Evolutionary conservation across 2,888 invertebrate genomes (phyloP), one percentile per base, ranked within the genome.

Genomic region (Brachyopa scutellaris): DNA sequence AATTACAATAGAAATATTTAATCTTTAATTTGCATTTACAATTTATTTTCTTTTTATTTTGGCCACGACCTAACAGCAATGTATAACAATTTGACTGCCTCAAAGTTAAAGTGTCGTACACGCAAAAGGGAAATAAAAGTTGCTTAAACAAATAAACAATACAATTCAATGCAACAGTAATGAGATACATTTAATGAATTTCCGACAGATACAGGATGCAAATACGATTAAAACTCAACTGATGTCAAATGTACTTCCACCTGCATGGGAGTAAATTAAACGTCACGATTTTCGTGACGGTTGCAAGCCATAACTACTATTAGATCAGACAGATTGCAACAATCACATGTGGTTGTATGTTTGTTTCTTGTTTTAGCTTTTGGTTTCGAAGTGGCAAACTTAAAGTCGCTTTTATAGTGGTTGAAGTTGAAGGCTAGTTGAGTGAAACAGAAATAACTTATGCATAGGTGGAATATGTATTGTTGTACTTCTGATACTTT

Each of bases 231-330:
- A n/a, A 23, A 21, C 23, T 31, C 7, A 42, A 40, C 7, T 21
- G 26, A 29, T 21, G 8, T 9, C 13, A 5, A n/a, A 6, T 21
- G 7, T 38, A 38, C 11, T 55, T 36, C 33, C 23, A 23, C 47
- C 15, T 45, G 11, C 19, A 17, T 21, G 26, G 3, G n/a, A n/a
- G 26, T 26, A 6, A 26, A 29, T 69, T 47, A 13, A 69, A 15
- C 13, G 42, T 23, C 66, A 69, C 69, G 69, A 59, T 11, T 59
- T 19, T 47, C 36, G 38, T 59, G 57, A 19, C 69, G 47, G 49
- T 49, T 29, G 26, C 19, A 38, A 17, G 9, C 11, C 19, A 31
- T n/a, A 29, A 13, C 19, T 11, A 55, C 45, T 33, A 36, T 33
- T 49, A 31, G 2, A 1, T 33, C 21, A 8, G 7, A 33, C 15